These are phyloP conservation scores for Otolemur garnettii DNA, from an alignment of 2,113 vertebrate genomes.

Conservation along the genomic window DNA sequence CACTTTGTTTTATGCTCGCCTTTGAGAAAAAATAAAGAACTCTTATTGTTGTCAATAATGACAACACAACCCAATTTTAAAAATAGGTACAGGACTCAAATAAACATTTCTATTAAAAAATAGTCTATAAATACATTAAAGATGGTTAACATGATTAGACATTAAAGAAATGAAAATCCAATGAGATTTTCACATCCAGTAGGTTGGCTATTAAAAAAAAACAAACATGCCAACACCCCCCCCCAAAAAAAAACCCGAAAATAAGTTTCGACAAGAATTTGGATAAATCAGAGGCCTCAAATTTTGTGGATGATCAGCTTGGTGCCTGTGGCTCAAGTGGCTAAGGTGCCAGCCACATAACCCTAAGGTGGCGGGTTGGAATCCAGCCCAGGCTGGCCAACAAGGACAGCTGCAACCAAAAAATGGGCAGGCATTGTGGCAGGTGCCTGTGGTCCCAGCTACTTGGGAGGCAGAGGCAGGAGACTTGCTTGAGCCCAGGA, in stretches of 20 bases:
- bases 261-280: background rate
- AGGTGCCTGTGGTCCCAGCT: no score
- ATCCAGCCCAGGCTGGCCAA: no score
- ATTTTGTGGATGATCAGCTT: background rate
- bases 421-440: no score
- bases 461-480: no score
- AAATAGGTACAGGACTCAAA: background rate
- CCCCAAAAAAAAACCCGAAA: background rate
- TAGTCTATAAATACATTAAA: background rate
- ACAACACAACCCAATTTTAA: background rate
- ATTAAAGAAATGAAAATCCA: background rate
- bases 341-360: no score
- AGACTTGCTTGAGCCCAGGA: no score
- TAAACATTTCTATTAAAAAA: background rate
- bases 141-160: background rate
- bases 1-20: no score
- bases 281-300: background rate
- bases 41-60: background rate
- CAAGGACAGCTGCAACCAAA: no score
- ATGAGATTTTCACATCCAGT: background rate
- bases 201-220: background rate
- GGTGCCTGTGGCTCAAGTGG: no score
- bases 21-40: no score
- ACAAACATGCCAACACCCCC: background rate
- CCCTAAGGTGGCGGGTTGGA: no score